Evolutionary conservation across 2,888 invertebrate genomes (phyloP).

Genomic region (Acholoe squamosa): DNA sequence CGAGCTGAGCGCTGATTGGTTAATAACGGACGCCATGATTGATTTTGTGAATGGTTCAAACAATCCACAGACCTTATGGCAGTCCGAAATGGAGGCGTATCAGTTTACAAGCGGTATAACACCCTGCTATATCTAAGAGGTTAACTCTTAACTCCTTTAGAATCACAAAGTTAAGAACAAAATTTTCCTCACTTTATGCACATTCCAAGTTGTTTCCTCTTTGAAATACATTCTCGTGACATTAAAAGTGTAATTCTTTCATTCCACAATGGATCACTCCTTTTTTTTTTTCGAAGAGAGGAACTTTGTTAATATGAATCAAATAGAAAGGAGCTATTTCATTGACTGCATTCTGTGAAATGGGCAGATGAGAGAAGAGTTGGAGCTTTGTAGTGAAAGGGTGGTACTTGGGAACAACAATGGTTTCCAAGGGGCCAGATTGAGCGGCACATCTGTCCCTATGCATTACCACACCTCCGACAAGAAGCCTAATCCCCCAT

Average conservation of each 20-base stretch:
- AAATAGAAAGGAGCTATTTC: neutral
- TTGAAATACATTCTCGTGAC: neutral
- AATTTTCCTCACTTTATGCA: neutral
- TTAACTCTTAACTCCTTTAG: slow-evolving; percentile 13
- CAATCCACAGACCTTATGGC: slow-evolving; percentile 23
- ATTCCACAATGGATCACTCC: too few species aligned
- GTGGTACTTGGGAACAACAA: slow-evolving; percentile 31
- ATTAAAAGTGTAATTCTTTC: too few species aligned
- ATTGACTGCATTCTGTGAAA: slow-evolving; percentile 5
- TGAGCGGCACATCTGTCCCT: slow-evolving; percentile 24
- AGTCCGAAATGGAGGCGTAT: neutral
- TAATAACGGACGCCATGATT: slow-evolving; percentile 47
- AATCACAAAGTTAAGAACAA: neutral
- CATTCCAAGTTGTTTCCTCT: neutral
- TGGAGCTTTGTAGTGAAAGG: neutral
- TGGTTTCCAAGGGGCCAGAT: neutral
- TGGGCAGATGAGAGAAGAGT: neutral
- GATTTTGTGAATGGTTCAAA: slow-evolving; percentile 48
- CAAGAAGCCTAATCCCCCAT: neutral
- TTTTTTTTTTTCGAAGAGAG: too few species aligned
- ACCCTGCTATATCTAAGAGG: neutral
- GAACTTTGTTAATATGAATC: neutral
- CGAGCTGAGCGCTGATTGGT: slow-evolving; percentile 42
- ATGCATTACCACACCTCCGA: slow-evolving; percentile 3
- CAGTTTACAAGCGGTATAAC: neutral